These are phyloP conservation scores for Ichneumoninae sp. DNA, from an alignment of 2,888 invertebrate species.

Conservation along the genomic window DNA sequence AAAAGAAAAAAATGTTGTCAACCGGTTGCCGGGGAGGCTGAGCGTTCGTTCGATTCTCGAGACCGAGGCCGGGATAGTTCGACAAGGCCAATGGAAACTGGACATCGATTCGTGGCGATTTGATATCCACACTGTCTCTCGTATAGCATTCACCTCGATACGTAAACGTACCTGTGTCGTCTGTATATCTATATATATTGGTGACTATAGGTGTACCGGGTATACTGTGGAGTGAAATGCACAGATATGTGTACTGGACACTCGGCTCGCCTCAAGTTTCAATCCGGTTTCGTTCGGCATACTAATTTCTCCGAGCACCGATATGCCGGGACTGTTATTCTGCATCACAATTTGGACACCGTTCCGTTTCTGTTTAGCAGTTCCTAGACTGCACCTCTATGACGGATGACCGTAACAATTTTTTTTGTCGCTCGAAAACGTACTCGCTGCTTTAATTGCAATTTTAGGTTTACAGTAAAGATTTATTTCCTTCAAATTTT, in stretches of 20 bases:
- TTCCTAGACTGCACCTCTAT: background rate
- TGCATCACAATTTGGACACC: slow-evolving; percentile 70
- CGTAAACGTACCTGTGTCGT: slow-evolving; percentile 4
- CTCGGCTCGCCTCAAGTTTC: slow-evolving; percentile 58
- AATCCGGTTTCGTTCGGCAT: slow-evolving; percentile 66
- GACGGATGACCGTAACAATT: background rate
- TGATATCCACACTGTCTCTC: slow-evolving; percentile 47
- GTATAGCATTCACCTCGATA: slow-evolving; percentile 42
- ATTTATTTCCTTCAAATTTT: background rate
- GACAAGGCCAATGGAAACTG: slow-evolving; percentile 69
- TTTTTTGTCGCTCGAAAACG: background rate
- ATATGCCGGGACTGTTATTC: slow-evolving; percentile 34
- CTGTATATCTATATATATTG: slow-evolving; percentile 17
- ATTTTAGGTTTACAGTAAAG: too few relatives aligned
- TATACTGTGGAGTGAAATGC: slow-evolving; percentile 28
- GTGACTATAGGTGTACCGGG: background rate
- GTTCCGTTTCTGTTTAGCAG: slow-evolving; percentile 47
- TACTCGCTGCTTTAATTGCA: background rate
- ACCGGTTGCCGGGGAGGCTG: slow-evolving; percentile 43
- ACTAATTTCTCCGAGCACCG: slow-evolving; percentile 56
- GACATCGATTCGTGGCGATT: slow-evolving; percentile 64
- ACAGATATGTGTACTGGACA: slow-evolving; percentile 43
- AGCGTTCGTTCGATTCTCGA: slow-evolving; percentile 55
- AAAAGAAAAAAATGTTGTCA: slow-evolving; percentile 25
- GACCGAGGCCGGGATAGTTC: slow-evolving; percentile 63